phyloP scores from a whole-genome alignment of 2,797 vertebrate species.

The Tadarida brasiliensis region DNA sequence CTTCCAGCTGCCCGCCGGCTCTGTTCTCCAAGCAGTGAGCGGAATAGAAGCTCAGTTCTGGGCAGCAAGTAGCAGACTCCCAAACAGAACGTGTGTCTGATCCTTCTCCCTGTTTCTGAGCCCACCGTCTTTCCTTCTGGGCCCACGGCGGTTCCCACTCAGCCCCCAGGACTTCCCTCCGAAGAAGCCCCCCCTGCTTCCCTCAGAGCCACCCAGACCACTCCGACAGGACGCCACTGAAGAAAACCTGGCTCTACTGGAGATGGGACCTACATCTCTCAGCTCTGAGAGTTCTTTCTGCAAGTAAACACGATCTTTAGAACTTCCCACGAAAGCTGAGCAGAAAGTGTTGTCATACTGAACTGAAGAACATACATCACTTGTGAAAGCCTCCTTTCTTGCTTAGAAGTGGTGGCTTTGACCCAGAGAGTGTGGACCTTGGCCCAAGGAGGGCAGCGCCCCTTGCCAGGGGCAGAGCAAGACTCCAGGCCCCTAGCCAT shows the following conservation, averaged over 20 bases:
- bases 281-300: not conserved
- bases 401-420: not conserved
- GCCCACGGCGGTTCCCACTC: not conserved
- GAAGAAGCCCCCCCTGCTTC: not conserved
- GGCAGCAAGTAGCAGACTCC: not conserved
- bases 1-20: not conserved
- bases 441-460: not conserved
- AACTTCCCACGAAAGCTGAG: not conserved
- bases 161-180: not conserved
- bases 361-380: not conserved
- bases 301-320: not conserved
- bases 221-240: fast-evolving
- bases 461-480: not conserved
- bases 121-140: not conserved
- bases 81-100: not conserved
- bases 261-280: not conserved
- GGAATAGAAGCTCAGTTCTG: not conserved
- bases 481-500: not conserved
- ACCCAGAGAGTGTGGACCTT: not conserved
- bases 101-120: not conserved
- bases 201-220: not conserved
- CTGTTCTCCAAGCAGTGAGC: not conserved
- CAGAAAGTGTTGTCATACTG: not conserved
- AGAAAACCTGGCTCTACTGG: not conserved
- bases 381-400: not conserved